Base-by-base conservation (phyloP, 1,140 invertebrate genomes). In the Teleogryllus occipitalis region DNA sequence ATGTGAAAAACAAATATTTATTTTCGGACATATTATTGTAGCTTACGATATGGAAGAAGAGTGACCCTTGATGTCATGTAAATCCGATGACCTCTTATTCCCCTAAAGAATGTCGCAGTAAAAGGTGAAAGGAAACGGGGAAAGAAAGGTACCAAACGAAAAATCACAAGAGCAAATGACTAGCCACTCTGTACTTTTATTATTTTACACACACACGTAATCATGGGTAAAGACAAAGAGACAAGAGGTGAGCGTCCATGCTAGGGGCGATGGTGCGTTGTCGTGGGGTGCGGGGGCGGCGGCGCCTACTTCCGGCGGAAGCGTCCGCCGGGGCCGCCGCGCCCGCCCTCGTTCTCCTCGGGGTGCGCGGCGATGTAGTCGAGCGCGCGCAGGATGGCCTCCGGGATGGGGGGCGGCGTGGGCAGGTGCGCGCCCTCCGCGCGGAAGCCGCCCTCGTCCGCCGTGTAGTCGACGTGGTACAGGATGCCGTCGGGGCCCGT, bases 401-500 rank as follows among this genome's bases (percentile, higher is more conserved):
- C 84, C 7, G 87, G 85, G 18, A 88, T 83, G 15, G 86, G 83
- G 12, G 87, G 89, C n/a, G 88, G 84, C 8, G 87, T 85, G 12
- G 89, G 89, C 14, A 90, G 84, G 82, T 88, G 87, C 8, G 83
- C 86, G 65, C 89, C 89, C 80, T 88, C 84, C 39, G 91, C 89
- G 80, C 90, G 90, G 84, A 92, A 93, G 76, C 92, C 92, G 82
- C 92, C 92, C 82, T 94, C 92, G 83, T 94, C 93, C 54, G 94
- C 93, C 46, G 91, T 89, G 84, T 95, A 95, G 7, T 89, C 88
- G 18, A 95, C 21, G 0, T 89, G 87, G 81, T 95, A 93, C 22
- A 92, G 89, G 74, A 91, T 92, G 78, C 94, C 94, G 83, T 95
- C 93, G 1, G 93, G 93, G 15, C 94, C 93, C 0, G 93, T 95